phyloP scores from a whole-genome alignment of 2,888 invertebrate genomes.

The Cephus pygmeus region DNA sequence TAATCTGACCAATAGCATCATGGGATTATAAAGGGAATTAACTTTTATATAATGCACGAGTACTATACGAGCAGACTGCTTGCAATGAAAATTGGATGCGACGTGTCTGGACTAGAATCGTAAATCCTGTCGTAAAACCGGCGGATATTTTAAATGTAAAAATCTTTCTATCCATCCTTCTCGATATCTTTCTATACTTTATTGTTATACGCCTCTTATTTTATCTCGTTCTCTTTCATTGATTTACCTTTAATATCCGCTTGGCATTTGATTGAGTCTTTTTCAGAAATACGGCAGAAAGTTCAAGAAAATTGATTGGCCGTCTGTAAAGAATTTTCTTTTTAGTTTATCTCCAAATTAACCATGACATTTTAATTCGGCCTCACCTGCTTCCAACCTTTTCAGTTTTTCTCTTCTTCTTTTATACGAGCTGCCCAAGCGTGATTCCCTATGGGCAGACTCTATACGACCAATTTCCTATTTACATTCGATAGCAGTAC shows the following conservation, averaged over 20 bases:
- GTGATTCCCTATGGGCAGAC: background rate
- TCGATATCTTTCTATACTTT: background rate
- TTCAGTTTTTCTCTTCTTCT: background rate
- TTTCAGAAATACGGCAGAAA: background rate
- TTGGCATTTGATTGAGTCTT: background rate
- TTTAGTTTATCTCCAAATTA: background rate
- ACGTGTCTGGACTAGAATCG: background rate
- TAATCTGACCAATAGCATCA: constrained; percentile 15
- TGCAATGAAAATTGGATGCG: background rate
- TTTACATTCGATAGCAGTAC: background rate
- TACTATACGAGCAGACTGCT: background rate
- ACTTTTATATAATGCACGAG: constrained; percentile 29
- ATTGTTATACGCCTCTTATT: background rate
- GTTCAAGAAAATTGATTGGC: background rate
- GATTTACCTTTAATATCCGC: background rate
- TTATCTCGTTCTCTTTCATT: background rate
- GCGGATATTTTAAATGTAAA: background rate
- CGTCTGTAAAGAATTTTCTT: background rate
- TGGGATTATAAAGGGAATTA: constrained; percentile 29
- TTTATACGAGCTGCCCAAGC: background rate
- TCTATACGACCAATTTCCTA: background rate
- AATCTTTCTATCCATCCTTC: background rate
- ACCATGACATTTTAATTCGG: background rate
- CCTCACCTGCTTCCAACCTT: background rate
- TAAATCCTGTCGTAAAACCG: background rate